These are phyloP conservation scores for Scomberomorus guttatus DNA, from an alignment of 2,797 vertebrate species.

Conservation along the genomic window DNA sequence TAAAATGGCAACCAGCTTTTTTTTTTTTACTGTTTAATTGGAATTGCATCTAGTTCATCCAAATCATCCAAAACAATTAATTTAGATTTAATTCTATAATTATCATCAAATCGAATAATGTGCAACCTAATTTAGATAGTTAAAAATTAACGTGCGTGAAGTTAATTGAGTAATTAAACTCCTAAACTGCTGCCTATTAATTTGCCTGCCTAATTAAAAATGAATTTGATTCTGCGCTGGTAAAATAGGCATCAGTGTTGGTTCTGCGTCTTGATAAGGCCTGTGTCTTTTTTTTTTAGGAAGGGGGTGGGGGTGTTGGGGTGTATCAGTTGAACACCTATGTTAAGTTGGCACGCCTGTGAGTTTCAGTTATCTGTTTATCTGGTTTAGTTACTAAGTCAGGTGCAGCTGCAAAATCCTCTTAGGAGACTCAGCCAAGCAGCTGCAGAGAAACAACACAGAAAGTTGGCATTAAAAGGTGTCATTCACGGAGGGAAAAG, in stretches of 20 bases:
- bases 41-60: constrained; percentile 96
- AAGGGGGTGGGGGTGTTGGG: constrained; percentile 55
- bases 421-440: constrained; percentile 47
- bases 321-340: constrained; percentile 56
- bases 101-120: constrained; percentile 99
- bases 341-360: constrained; percentile 49
- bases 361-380: constrained; percentile 61
- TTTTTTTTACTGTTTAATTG: constrained; percentile 92
- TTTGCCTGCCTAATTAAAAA: constrained; percentile 99
- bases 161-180: constrained; percentile 99
- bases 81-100: constrained; percentile 99
- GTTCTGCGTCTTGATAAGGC: constrained; percentile 94
- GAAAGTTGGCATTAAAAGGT: constrained; percentile 40
- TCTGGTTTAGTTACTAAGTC: constrained; percentile 52
- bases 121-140: constrained; percentile 99
- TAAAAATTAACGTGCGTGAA: constrained; percentile 99
- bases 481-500: not conserved
- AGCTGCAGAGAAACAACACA: constrained; percentile 37
- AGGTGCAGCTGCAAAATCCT: constrained; percentile 61
- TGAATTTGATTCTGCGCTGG: constrained; percentile 99
- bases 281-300: constrained; percentile 87
- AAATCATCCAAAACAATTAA: constrained; percentile 99
- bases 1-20: constrained; percentile 93
- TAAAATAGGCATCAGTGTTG: constrained; percentile 98
- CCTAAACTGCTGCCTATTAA: constrained; percentile 99